Conservation (phyloP, 2,113 vertebrate species). For the Telmatochromis bifrenatus region DNA sequence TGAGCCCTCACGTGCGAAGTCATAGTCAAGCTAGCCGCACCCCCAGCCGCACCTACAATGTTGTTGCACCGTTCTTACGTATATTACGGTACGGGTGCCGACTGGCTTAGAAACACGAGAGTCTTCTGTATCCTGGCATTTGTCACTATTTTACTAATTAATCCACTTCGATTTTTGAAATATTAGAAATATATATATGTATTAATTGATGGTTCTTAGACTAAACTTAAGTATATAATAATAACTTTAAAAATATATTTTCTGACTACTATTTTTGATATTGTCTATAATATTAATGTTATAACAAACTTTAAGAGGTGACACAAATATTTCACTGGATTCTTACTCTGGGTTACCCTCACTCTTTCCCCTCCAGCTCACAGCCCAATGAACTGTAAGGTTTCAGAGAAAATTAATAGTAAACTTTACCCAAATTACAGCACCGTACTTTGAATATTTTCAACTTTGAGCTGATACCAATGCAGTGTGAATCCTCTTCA, state of each 20-base stretch:
- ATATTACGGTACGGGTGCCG: not conserved
- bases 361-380: not conserved
- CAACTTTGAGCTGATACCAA: fast-evolving
- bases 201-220: not conserved
- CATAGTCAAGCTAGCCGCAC: not conserved
- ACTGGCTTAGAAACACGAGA: not conserved
- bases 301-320: not conserved
- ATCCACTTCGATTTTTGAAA: not conserved
- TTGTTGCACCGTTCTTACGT: not conserved
- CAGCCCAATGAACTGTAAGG: not conserved
- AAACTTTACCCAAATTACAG: not conserved
- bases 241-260: not conserved
- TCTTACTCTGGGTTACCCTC: not conserved
- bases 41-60: not conserved
- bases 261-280: not conserved
- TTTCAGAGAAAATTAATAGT: not conserved
- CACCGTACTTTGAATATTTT: not conserved
- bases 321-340: not conserved
- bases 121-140: not conserved
- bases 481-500: not conserved
- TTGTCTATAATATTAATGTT: fast-evolving
- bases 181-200: not conserved
- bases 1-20: not conserved
- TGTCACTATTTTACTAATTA: not conserved
- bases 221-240: not conserved